phyloP scores from a whole-genome alignment of 1,140 invertebrate species.

The Condylostylus longicornis region DNA sequence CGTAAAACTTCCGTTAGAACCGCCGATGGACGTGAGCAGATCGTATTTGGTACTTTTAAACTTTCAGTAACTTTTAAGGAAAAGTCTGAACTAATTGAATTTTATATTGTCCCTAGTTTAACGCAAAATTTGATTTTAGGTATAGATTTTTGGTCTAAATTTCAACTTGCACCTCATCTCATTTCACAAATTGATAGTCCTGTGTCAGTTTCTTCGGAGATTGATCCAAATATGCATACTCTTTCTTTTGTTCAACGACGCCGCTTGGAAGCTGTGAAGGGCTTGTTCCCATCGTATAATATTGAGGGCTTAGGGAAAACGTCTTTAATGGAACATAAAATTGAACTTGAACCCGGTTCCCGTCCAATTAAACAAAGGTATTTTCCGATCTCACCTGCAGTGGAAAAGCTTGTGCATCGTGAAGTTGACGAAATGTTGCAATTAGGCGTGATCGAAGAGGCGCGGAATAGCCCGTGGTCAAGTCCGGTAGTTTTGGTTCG shows the following conservation, averaged over 20 bases:
- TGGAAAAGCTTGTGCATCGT: conserved; percentile 10
- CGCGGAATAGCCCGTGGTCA: conserved; percentile 7
- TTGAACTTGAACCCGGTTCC: conserved; percentile 15
- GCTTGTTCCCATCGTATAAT: conserved; percentile 6
- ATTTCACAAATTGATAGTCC: background rate
- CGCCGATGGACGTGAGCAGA: background rate
- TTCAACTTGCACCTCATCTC: conserved; percentile 6
- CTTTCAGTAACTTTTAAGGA: background rate
- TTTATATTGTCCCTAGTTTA: conserved; percentile 2
- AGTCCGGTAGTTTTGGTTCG: conserved; percentile 8
- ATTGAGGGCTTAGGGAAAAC: conserved; percentile 17
- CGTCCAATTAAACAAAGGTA: conserved; percentile 12
- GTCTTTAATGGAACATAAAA: conserved; percentile 12
- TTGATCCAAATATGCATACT: background rate
- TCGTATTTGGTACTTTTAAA: background rate
- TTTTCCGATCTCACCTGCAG: conserved; percentile 12
- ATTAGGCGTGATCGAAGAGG: conserved; percentile 13
- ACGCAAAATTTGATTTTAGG: conserved; percentile 2
- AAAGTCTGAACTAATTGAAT: background rate
- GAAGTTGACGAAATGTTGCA: conserved; percentile 15
- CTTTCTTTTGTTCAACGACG: no score
- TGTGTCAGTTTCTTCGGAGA: background rate
- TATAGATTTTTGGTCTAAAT: conserved; percentile 5
- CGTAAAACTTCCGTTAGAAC: no score
- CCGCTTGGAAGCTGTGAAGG: conserved; percentile 8